Conservation (phyloP, 2,113 vertebrate genomes). For the Desmodus rotundus region DNA sequence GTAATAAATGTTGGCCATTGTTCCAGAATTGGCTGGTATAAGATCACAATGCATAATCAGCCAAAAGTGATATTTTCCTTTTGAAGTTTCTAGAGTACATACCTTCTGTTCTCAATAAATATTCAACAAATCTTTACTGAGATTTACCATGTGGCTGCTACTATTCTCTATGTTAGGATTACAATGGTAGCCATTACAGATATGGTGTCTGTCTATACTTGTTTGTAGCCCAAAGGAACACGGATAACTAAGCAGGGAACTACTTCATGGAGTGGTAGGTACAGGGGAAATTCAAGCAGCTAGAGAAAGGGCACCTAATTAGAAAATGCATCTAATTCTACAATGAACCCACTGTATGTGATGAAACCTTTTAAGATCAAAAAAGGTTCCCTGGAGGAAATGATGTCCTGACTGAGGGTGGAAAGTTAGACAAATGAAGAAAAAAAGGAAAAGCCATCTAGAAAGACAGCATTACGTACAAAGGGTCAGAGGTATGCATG, state of each 20-base stretch:
- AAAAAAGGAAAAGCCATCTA: neutral
- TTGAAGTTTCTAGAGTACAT: neutral
- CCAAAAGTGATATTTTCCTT: constrained; percentile 39
- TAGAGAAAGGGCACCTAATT: neutral
- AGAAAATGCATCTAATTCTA: neutral
- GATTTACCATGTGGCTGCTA: neutral
- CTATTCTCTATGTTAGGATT: neutral
- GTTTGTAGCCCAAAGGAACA: neutral
- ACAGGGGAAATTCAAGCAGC: neutral
- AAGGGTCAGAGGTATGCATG: neutral
- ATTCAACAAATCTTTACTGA: neutral
- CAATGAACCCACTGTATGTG: neutral
- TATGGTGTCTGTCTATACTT: neutral
- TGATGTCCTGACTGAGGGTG: neutral
- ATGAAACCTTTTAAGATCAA: neutral
- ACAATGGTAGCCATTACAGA: neutral
- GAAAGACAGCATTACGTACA: neutral
- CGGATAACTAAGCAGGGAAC: neutral
- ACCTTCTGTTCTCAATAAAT: neutral
- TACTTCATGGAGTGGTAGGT: neutral
- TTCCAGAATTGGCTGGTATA: neutral
- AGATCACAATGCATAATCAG: neutral
- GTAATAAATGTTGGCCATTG: neutral
- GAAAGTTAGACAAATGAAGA: neutral
- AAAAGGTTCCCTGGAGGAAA: neutral